Conservation (phyloP, 2,888 invertebrate genomes). For the Cetonia aurata region DNA sequence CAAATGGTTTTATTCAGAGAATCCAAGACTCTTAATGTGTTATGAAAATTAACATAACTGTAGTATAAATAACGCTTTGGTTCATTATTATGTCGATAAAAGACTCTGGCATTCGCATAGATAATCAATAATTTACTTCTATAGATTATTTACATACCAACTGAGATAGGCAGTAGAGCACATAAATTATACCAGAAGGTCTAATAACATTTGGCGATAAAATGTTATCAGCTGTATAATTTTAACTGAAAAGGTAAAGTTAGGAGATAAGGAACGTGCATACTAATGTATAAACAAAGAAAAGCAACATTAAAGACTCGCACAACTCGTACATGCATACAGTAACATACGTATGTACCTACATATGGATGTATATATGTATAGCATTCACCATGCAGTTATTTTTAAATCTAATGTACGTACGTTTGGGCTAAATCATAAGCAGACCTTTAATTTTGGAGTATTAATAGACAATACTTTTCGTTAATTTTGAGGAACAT, state of each 20-base stretch:
- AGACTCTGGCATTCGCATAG: constrained; percentile 27
- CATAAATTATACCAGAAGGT: constrained; percentile 24
- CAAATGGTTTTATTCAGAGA: constrained; percentile 30
- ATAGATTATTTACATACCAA: constrained; percentile 27
- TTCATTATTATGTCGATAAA: constrained; percentile 32
- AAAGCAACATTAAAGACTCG: not conserved
- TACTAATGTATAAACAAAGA: constrained; percentile 8
- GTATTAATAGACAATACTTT: too few relatives aligned
- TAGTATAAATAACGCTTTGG: constrained; percentile 30
- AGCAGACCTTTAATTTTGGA: too few relatives aligned
- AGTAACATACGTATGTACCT: too few relatives aligned
- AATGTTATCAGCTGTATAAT: constrained; percentile 14
- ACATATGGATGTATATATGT: too few relatives aligned
- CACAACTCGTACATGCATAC: too few relatives aligned
- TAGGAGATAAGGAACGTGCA: constrained; percentile 10
- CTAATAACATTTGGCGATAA: constrained; percentile 20
- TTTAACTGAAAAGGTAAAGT: constrained; percentile 17
- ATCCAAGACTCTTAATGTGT: constrained; percentile 33
- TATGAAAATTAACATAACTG: constrained; percentile 36
- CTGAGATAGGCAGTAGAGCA: constrained; percentile 21
- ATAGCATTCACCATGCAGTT: too few relatives aligned
- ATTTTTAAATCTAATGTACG: too few relatives aligned
- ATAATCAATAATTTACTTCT: constrained; percentile 36
- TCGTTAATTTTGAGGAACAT: too few relatives aligned
- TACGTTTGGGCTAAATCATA: too few relatives aligned